Evolutionary conservation across 1,140 invertebrate species (phyloP).

Genomic region (Procambarus clarkii): DNA sequence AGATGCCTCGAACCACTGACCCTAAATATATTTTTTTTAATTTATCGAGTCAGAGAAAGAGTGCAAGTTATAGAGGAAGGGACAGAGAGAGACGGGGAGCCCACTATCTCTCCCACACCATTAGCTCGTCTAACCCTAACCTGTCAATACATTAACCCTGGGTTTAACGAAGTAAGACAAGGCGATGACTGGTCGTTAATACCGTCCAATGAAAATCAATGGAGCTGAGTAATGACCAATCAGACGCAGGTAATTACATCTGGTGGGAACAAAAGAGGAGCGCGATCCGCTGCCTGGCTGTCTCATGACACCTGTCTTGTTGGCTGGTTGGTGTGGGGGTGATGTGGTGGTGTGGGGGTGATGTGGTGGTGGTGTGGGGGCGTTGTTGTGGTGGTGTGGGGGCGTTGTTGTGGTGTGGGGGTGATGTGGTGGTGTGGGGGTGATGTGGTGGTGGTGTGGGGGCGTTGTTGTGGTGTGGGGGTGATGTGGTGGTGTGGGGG

Average conservation of each 20-base stretch:
- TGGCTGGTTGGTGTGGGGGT: no score
- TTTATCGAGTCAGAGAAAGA: no score
- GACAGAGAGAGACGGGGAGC: slow-evolving; percentile 35
- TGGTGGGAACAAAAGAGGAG: slow-evolving; percentile 39
- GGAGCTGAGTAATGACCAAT: slow-evolving; percentile 62
- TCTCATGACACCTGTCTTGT: slow-evolving; percentile 27
- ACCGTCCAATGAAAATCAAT: slow-evolving; percentile 65
- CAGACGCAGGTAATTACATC: slow-evolving; percentile 63
- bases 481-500: no score
- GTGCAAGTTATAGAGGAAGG: slow-evolving; percentile 1
- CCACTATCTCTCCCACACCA: background rate
- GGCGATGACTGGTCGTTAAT: slow-evolving; percentile 64
- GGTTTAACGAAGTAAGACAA: slow-evolving; percentile 61
- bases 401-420: no score
- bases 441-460: no score
- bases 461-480: no score
- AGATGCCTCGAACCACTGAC: no score
- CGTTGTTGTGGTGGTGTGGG: no score
- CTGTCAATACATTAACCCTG: slow-evolving; percentile 28
- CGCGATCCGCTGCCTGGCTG: slow-evolving; percentile 38
- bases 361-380: no score
- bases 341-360: no score
- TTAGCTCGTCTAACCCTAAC: slow-evolving; percentile 13
- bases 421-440: no score
- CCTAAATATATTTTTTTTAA: no score